Evolutionary conservation across 35 echinoderm and acorn worm genomes (phyloP).

Genomic region (Antedon bifida): DNA sequence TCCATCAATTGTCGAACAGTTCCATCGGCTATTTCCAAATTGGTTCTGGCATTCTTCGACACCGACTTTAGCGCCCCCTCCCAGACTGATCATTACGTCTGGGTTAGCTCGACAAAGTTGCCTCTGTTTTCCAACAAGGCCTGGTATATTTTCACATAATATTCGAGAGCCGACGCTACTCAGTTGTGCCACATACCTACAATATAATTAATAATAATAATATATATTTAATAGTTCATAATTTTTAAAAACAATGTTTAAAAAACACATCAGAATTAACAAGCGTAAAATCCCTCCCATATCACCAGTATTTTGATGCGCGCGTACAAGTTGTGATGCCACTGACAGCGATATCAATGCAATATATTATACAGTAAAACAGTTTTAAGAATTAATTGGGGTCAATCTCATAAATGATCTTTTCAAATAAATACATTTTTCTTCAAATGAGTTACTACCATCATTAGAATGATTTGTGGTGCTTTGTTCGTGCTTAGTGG

Average conservation of each 20-base stretch:
- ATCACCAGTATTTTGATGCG: too few relatives aligned
- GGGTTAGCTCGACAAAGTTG: constrained; percentile 71
- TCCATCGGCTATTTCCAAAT: constrained; percentile 71
- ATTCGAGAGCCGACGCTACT: constrained; percentile 58
- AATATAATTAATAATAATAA: not conserved
- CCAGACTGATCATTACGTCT: constrained; percentile 88
- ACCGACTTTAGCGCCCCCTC: constrained; percentile 46
- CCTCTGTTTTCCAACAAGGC: constrained; percentile 68
- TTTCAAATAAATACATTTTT: not conserved
- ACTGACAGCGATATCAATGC: too few relatives aligned
- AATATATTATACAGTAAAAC: too few relatives aligned
- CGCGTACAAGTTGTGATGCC: too few relatives aligned
- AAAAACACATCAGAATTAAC: not conserved
- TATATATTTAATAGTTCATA: too few relatives aligned
- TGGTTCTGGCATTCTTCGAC: constrained; percentile 76
- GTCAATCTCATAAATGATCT: not conserved
- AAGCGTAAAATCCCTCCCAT: not conserved
- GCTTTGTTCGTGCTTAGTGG: not conserved
- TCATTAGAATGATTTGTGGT: not conserved
- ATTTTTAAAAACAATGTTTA: not conserved
- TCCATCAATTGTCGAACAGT: constrained; percentile 70
- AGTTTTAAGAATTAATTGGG: too few relatives aligned
- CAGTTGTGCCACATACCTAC: constrained; percentile 80
- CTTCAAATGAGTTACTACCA: not conserved
- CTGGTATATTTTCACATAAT: constrained; percentile 80